Evolutionary conservation across 2,113 vertebrate genomes (phyloP).

Genomic region (Pelusios castaneus): DNA sequence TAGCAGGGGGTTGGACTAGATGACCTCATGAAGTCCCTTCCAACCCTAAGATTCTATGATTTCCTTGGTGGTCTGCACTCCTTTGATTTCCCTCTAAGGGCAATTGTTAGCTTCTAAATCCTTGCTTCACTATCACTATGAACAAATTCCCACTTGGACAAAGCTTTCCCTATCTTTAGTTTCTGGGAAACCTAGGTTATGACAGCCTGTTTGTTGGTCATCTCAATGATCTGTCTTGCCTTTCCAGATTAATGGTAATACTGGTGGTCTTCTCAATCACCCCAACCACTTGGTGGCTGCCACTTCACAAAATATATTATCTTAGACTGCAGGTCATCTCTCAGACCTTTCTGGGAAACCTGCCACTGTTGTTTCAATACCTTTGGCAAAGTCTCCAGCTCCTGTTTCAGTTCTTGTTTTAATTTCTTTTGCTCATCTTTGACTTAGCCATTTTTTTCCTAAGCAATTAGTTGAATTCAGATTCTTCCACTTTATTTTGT

Average conservation of each 20-base stretch:
- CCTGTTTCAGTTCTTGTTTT: background rate
- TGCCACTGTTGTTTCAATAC: background rate
- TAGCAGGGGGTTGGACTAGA: too few relatives aligned
- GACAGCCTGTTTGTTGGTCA: too few relatives aligned
- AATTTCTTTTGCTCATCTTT: background rate
- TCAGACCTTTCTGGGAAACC: background rate
- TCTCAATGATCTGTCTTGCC: background rate
- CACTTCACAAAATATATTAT: background rate
- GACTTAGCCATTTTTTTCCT: background rate
- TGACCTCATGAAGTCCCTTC: too few relatives aligned
- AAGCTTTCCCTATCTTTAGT: too few relatives aligned
- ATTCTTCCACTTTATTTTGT: background rate
- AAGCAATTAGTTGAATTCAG: background rate
- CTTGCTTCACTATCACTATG: too few relatives aligned
- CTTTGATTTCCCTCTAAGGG: background rate
- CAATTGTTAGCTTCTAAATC: too few relatives aligned
- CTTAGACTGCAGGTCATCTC: background rate
- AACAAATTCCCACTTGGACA: too few relatives aligned
- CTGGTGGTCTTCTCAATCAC: background rate
- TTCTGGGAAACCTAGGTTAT: too few relatives aligned
- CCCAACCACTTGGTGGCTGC: background rate
- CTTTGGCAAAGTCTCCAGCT: background rate
- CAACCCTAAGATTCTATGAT: too few relatives aligned
- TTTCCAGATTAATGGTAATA: background rate
- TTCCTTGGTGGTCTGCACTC: too few relatives aligned